A percentile compares a stretch with the other conserved stretches of the same genome.
These are phyloP conservation scores for Elachura formosa DNA, from an alignment of 2,113 vertebrate genomes.

Conservation along the genomic window DNA sequence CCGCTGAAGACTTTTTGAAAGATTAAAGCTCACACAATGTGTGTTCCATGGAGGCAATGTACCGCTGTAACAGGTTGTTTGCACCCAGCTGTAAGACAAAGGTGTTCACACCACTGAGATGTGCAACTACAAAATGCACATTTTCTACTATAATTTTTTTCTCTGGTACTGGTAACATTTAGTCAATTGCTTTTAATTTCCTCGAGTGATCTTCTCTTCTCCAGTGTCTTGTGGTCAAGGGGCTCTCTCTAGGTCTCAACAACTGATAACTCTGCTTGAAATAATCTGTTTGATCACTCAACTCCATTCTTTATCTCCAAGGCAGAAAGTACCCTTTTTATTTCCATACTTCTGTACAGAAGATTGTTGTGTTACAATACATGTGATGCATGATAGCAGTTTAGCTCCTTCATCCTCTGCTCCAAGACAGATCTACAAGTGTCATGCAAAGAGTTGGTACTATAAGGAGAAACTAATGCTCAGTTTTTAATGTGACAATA, in stretches of 20 bases:
- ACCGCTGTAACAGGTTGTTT: neutral
- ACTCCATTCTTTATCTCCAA: neutral
- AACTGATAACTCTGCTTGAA: neutral
- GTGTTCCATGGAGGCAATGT: neutral
- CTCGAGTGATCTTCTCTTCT: neutral
- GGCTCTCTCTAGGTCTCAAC: neutral
- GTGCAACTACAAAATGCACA: neutral
- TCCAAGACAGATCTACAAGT: neutral
- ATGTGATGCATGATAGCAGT: neutral
- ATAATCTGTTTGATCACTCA: neutral
- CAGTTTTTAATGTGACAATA: neutral
- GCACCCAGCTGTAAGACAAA: neutral
- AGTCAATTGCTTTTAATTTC: neutral
- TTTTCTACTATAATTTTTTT: neutral
- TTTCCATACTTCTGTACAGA: neutral
- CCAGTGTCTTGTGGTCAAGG: neutral
- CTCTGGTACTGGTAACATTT: neutral
- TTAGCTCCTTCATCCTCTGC: neutral
- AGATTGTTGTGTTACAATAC: neutral
- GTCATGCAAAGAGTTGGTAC: neutral
- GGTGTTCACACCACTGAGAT: accelerated
- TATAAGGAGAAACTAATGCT: neutral
- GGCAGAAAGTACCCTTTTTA: neutral
- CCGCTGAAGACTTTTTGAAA: neutral
- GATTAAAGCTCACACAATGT: neutral